phyloP scores from a whole-genome alignment of 2,888 invertebrate genomes.

The Suillia variegata region DNA sequence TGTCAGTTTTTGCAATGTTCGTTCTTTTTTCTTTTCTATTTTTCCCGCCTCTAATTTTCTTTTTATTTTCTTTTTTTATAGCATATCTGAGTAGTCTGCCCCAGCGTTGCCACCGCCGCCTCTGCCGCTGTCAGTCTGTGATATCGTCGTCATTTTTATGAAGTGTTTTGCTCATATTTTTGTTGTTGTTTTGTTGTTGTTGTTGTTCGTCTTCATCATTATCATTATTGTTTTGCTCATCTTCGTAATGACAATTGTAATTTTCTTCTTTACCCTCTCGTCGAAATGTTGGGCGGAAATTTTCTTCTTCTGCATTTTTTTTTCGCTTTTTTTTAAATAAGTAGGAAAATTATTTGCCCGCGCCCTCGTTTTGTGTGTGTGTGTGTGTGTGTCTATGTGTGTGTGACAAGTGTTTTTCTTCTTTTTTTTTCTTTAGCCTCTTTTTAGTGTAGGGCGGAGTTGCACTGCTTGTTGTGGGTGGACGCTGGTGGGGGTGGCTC shows the following conservation, averaged over 20 bases:
- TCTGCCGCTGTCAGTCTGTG: neutral
- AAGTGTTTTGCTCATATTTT: conserved; percentile 6
- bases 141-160: conserved; percentile 4
- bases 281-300: neutral
- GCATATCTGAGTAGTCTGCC: neutral
- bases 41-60: neutral
- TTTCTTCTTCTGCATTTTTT: too few relatives aligned
- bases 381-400: neutral
- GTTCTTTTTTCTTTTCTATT: neutral
- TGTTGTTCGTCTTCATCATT: conserved; percentile 3
- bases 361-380: neutral
- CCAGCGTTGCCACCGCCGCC: neutral
- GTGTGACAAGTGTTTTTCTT: too few relatives aligned
- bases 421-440: neutral
- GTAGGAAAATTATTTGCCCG: neutral
- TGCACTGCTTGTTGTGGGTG: neutral
- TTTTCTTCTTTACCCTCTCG: neutral
- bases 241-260: neutral
- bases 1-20: neutral
- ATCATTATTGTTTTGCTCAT: neutral
- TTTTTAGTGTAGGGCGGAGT: neutral
- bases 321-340: too few relatives aligned
- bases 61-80: neutral
- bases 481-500: neutral
- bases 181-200: neutral